Base-by-base conservation (phyloP, 2,113 vertebrate genomes). In the Pomatorhinus ruficollis region DNA sequence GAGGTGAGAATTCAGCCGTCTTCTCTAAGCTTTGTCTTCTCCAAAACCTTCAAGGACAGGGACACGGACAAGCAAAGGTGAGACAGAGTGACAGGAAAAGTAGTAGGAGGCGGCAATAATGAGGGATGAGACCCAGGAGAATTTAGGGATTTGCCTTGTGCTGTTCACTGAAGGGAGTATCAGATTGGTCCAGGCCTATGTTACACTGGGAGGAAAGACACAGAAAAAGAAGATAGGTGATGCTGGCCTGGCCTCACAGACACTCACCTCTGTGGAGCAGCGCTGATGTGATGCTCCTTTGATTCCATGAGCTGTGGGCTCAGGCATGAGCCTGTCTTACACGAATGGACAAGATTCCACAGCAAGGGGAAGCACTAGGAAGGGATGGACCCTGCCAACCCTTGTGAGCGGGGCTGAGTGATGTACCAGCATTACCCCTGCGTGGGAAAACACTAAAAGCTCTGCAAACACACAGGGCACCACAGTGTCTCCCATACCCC, bases 391-490 rank as follows among this genome's bases (percentile, higher is more conserved):
- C 25, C 56, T 50, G 45, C 12, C 33, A 80, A 16, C 5, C 31
- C 45, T 47, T 35, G 27, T 31, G 11, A 85, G 44, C 3, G 0
- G 7, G 23, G 50, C 54, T 64, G 44, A 28, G 50, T 12, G 39
- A 47, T 0, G 2, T 7, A 19, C 18, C 50, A 87, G 74, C 37
- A 35, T 30, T 35, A 60, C 9, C 10, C 7, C 33, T 25, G 39
- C 0, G 0, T 7, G 33, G 25, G 45, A 14, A 54, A 49, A 28
- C 74, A 61, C 54, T 60, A 35, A 13, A 10, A 60, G 77, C 65
- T 82, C 69, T 63, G 39, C 61, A 70, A 75, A 28, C 65, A 53
- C 44, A 11, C 60, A 28, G 18, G 64, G 19, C 59, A 81, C 40
- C 53, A 28, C 40, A 5, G 50, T 50, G 47, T 9, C 31, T 56